Evolutionary conservation across 1,140 invertebrate genomes (phyloP), one percentile per base, ranked within the genome.

Genomic region (Ditylenchus dipsaci): DNA sequence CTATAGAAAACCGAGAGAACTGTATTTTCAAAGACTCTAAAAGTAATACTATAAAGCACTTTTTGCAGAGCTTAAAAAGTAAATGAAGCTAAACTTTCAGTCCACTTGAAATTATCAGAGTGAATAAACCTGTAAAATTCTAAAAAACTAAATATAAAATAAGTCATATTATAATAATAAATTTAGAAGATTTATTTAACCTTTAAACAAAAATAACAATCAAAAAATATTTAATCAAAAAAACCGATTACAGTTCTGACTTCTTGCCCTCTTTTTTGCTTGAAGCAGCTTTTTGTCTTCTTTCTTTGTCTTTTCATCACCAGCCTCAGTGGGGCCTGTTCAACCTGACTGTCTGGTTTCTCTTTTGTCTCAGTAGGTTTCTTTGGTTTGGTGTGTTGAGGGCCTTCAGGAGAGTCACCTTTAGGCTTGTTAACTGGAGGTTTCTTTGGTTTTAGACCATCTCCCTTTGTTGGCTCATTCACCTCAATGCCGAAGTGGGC

Each of bases 391-490:
- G 75, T 65, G 5, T 69, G 62, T 53, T 79, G 72, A 21, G 70
- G 65, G 60, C 67, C 57, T 42, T 65, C 62, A 19, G 64, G 69
- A 7, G 53, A 68, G n/a, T 78, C 71, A 29, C 61, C 47, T 43
- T 64, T 47, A 43, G 21, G 63, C 33, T 57, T 68, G 19, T 33
- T 74, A 72, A 60, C 63, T 68, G 72, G 19, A 17, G 78, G 73
- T 65, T 82, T 83, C 65, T 73, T 73, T 17, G 82, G 78, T 71
- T 81, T 81, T 27, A 83, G 49, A 19, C 72, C 76, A 11, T 81
- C 81, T 29, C 78, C 77, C 60, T 80, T 83, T 66, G 73, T 76
- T 0, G 71, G 15, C 21, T 80, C 74, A 29, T 79, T 72, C 21
- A 82, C 73, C 19, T 79, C 80, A 27, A 83, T 74, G 17, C 69